Base-by-base conservation (phyloP, 1,140 invertebrate genomes). In the Papilio glaucus region DNA sequence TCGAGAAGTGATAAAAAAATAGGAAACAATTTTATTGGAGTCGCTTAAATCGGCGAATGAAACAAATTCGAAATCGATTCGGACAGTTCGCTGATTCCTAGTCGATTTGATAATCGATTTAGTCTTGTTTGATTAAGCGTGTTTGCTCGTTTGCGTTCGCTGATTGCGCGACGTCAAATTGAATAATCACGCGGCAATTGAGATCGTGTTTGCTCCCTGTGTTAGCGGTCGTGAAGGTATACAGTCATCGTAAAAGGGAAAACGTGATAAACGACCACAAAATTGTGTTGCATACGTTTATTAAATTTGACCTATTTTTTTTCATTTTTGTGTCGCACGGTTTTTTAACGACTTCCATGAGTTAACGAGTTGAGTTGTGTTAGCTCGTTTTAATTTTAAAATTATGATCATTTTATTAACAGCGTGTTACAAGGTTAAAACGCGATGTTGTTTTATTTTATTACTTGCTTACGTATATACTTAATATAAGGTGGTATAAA, bases 141-240 rank as follows among this genome's bases (percentile, higher is more conserved):
- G 86, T 86, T 87, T 85, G 85, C 81, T 82, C 80, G 85, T 85
- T 84, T 84, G 84, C 81, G 84, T 79, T 80, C 86, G 82, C 81
- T 90, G 88, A 90, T 90, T 90, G 86, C 83, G 79, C 83, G 83
- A 85, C 82, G 81, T 85, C 81, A 86, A 85, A 87, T 87, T 86
- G 84, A 84, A 86, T 90, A 88, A 88, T 86, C 86, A 80, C 75
- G 78, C 81, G 76, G 84, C 84, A 81, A 85, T 85, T 79, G 83
- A 76, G 74, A 72, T 60, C 69, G 76, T 79, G 78, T 79, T 80
- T 79, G 77, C 77, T 4, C 67, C 42, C 42, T 33, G 13, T 26
- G 41, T 69, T 29, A 49, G 42, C 75, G 76, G 75, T 68, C 74
- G 77, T 75, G 41, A 73, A 73, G 75, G 77, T 77, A 80, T 80